Evolutionary conservation across 64 coral and sea anemone genomes (phyloP), one percentile per base, ranked within the genome.

Genomic region (Dendrophyllia cribrosa): DNA sequence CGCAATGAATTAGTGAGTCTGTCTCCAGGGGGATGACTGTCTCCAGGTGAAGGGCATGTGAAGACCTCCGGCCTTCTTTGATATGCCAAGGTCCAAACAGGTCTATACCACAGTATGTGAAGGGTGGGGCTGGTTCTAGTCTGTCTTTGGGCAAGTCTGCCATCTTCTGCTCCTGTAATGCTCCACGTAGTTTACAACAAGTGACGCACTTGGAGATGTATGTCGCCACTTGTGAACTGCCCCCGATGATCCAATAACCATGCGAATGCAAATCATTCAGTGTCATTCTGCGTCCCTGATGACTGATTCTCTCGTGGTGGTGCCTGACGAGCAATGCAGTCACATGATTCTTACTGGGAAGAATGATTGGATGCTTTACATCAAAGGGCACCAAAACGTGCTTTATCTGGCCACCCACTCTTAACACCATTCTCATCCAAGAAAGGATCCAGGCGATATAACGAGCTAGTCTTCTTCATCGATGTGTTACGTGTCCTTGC

Each of bases 401-500:
- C 25, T 67, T 34, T 15, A 87, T 72, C 12, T 67, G 47, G 16
- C 85, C 85, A n/a, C 85, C 85, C 45, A 87, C 85, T 87, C 85
- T 24, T 45, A 87, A 55, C 4, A 17, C 68, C 85, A 59, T 73
- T 11, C 12, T 56, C n/a, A 67, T 87, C 68, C 58, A 73, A 1
- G 68, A 87, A 87, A 26, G 85, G 85, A 73, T 87, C 85, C 26
- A 87, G 85, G 58, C 50, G 67, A 46, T 73, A 87, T 10, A 87
- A 25, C 16, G 66, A 72, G 72, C 84, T 87, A 10, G 48, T 34
- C 70, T 55, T 87, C 84, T 87, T 87, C 84, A 87, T 87, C 47
- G 84, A 72, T 3, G 19, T 52, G 53, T 86, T 70, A 6, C 63
- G 83, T 56, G 10, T 86, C 44, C 21, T 86, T 10, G 83, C 46